Conservation (phyloP, 1,140 invertebrate genomes). For the Tetragnatha versicolor region DNA sequence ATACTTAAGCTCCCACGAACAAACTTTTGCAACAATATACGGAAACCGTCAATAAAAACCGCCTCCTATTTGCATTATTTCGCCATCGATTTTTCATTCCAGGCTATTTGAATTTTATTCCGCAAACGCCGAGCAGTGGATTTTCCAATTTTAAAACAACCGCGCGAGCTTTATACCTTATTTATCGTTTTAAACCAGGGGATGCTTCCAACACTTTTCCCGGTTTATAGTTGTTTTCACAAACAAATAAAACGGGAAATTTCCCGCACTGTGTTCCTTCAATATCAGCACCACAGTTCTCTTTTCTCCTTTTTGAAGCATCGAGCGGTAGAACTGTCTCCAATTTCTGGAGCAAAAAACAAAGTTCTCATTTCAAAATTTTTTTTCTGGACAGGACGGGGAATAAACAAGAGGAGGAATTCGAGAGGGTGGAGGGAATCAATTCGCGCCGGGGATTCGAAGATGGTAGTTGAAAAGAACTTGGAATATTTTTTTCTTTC, state of each 20-base stretch:
- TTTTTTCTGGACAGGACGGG: constrained; percentile 1
- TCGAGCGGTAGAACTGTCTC: constrained; percentile 17
- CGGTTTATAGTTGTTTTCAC: constrained; percentile 37
- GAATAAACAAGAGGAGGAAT: background rate
- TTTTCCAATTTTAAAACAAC: constrained; percentile 30
- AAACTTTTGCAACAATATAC: background rate
- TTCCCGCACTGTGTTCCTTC: constrained; percentile 26
- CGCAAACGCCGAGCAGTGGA: background rate
- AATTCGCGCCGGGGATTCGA: background rate
- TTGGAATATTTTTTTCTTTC: background rate
- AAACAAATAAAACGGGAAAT: constrained; percentile 32
- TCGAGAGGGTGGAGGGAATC: background rate
- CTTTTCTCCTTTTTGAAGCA: background rate
- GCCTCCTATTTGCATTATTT: constrained; percentile 16
- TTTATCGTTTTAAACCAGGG: constrained; percentile 36
- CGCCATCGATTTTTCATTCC: constrained; percentile 9
- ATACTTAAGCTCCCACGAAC: no score
- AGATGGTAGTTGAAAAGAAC: background rate
- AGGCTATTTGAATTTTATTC: constrained; percentile 21
- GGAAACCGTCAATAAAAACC: constrained; percentile 7
- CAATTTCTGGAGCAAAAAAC: constrained; percentile 18
- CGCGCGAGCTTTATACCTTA: constrained; percentile 27
- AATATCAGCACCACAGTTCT: constrained; percentile 5
- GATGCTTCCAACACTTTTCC: constrained; percentile 8
- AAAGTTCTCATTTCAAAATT: constrained; percentile 26